These are phyloP conservation scores for Stegodyphus mimosarum DNA, from an alignment of 1,140 invertebrate genomes.

Conservation along the genomic window DNA sequence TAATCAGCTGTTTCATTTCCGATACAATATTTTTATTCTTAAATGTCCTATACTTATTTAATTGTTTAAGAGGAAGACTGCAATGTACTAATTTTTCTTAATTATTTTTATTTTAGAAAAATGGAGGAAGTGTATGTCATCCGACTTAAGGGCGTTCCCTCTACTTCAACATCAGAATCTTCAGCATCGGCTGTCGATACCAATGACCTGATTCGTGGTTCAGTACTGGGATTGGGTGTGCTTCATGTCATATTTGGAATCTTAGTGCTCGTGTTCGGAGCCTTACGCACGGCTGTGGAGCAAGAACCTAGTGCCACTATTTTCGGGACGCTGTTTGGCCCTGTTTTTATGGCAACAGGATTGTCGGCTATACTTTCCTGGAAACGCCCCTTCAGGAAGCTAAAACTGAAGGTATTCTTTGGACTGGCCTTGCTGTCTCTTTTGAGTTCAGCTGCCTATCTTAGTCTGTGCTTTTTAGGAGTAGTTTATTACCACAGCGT, in stretches of 20 bases:
- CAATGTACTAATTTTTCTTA: too few relatives aligned
- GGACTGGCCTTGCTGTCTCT: slow-evolving; percentile 3
- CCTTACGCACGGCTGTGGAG: slow-evolving; percentile 6
- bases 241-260: slow-evolving; percentile 37
- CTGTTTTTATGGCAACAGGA: slow-evolving; percentile 29
- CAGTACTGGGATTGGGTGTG: slow-evolving; percentile 30
- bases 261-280: slow-evolving; percentile 30
- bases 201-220: slow-evolving; percentile 30
- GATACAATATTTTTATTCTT: too few relatives aligned
- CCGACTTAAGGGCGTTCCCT: slow-evolving; percentile 24
- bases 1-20: too few relatives aligned
- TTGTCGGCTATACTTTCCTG: slow-evolving; percentile 22
- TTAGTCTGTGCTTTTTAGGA: slow-evolving; percentile 27
- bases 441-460: not conserved
- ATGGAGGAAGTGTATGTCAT: slow-evolving; percentile 57
- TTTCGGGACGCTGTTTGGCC: slow-evolving; percentile 46
- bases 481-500: slow-evolving; percentile 24
- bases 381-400: slow-evolving; percentile 30
- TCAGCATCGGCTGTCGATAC: slow-evolving; percentile 15
- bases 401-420: slow-evolving; percentile 41
- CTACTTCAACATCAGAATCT: slow-evolving; percentile 13
- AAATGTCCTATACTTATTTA: too few relatives aligned
- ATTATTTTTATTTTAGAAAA: too few relatives aligned
- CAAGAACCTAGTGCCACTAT: slow-evolving; percentile 30
- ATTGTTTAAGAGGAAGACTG: too few relatives aligned